phyloP scores from a whole-genome alignment of 1,140 invertebrate genomes.

The Saxidomus purpurata region DNA sequence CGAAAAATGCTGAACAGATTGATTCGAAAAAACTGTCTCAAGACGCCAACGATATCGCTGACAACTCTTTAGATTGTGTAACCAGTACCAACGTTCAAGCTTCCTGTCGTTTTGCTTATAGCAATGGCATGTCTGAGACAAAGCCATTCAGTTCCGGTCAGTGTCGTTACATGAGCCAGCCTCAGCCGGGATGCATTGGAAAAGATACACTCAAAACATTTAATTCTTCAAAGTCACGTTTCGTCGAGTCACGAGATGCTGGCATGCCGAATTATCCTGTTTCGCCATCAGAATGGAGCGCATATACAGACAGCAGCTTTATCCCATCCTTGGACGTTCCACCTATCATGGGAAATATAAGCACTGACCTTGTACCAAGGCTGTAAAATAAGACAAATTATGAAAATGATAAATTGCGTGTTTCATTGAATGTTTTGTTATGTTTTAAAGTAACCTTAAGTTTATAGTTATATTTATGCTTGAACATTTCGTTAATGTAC shows the following conservation, averaged over 20 bases:
- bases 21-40: background rate
- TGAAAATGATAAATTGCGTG: too few species aligned
- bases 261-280: background rate
- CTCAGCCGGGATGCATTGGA: background rate
- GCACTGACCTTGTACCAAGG: background rate
- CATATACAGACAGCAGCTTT: background rate
- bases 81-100: background rate
- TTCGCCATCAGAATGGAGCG: background rate
- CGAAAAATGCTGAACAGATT: background rate
- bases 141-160: background rate
- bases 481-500: too few species aligned
- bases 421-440: too few species aligned
- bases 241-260: background rate
- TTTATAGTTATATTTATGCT: too few species aligned
- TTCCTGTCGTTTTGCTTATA: constrained; percentile 29
- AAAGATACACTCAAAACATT: background rate
- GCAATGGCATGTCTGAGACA: background rate
- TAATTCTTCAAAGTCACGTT: background rate
- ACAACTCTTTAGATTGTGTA: background rate
- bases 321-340: background rate
- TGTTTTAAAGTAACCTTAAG: too few species aligned
- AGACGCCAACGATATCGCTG: background rate
- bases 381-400: background rate
- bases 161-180: background rate
- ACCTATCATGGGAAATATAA: background rate